Evolutionary conservation across 2,888 invertebrate genomes (phyloP), one percentile per base, ranked within the genome.

Genomic region (Spodoptera picta): DNA sequence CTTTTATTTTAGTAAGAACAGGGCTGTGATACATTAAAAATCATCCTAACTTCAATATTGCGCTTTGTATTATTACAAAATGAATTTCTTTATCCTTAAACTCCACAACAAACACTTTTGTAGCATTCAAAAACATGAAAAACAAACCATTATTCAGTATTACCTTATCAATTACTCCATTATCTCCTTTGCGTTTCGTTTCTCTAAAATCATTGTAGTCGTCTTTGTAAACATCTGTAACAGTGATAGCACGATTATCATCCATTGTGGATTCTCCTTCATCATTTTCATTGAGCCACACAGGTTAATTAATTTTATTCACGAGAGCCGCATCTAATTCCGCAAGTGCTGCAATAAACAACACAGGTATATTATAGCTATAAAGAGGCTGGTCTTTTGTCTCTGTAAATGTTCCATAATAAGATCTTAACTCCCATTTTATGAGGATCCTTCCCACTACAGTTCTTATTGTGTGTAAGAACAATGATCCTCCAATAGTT

Each of bases 401-500:
- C 62, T 70, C 64, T 27, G 56, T 70, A 73, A 78, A 74, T 73
- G 71, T 61, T 56, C 66, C 74, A 67, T 73, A 75, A 77, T 62
- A 74, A 73, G 75, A 75, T 78, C 72, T 75, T 69, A 79, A 73
- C 64, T 66, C 71, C 61, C 72, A 72, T 82, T 82, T 76, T 72
- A 77, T 73, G 70, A 74, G 68, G 66, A 67, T 69, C 77, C 69
- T 75, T 79, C 72, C 63, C 75, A 75, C 65, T 69, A 75, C 59
- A 66, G 57, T 76, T 79, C 65, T 77, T 81, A 75, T 73, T 76
- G 71, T 80, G 47, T 68, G 61, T 70, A 50, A 51, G 70, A 78
- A 83, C 80, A 84, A 82, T 80, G 77, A 70, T 70, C 75, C 50
- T 68, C 69, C 80, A 80, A 80, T 81, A 77, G 73, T 78, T 77